phyloP scores from a whole-genome alignment of 2,888 invertebrate genomes.

The Malthinus flaveolus region DNA sequence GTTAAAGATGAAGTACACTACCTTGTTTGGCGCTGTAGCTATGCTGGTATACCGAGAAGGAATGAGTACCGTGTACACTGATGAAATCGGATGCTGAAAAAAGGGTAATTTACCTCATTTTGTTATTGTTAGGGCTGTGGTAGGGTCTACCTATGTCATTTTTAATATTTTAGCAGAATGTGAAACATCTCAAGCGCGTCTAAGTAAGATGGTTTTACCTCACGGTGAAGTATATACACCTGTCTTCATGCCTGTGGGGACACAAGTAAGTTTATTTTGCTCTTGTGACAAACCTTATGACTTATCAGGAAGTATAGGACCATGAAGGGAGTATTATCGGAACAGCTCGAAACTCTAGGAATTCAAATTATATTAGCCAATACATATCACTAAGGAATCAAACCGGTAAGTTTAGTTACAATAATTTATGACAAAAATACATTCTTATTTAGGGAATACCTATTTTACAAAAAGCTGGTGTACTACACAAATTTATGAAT shows the following conservation, averaged over 20 bases:
- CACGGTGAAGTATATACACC: slow-evolving; percentile 91
- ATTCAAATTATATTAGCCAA: slow-evolving; percentile 94
- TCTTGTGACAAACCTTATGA: neutral
- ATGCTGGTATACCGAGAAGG: no score
- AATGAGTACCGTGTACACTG: no score
- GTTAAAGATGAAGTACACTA: no score
- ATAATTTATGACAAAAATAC: slow-evolving; percentile 5
- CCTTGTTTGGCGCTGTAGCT: no score
- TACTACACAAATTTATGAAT: slow-evolving; percentile 96
- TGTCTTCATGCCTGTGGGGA: slow-evolving; percentile 98
- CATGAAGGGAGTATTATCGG: slow-evolving; percentile 89
- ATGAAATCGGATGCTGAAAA: no score
- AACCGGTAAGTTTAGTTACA: slow-evolving; percentile 65
- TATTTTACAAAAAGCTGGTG: slow-evolving; percentile 82
- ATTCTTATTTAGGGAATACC: slow-evolving; percentile 68
- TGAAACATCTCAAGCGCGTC: slow-evolving; percentile 77
- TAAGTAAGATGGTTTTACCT: slow-evolving; percentile 77
- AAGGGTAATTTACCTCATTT: no score
- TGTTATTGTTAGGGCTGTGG: no score
- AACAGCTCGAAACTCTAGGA: slow-evolving; percentile 85
- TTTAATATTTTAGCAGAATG: slow-evolving; percentile 83
- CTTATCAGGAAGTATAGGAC: slow-evolving; percentile 82
- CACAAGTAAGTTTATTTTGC: slow-evolving; percentile 64
- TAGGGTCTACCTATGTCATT: no score
- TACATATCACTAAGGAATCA: slow-evolving; percentile 93